Conservation (phyloP, 2,113 vertebrate species). For the Chloroceryle aenea region DNA sequence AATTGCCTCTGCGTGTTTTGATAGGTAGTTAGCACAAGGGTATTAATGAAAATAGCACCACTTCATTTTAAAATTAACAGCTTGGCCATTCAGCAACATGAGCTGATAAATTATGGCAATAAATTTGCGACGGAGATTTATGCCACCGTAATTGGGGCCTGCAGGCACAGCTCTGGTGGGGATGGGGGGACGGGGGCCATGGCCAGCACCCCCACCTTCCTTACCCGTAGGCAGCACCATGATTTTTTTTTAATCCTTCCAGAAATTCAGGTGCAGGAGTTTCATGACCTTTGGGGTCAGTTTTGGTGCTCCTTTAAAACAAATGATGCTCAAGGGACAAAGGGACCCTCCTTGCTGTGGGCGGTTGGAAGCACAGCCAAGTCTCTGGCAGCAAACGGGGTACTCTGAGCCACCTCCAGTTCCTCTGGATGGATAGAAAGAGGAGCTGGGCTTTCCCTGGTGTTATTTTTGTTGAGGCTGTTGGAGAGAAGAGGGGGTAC, state of each 20-base stretch:
- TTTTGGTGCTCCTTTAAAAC: not conserved
- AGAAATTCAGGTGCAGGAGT: not conserved
- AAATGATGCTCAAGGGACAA: accelerated
- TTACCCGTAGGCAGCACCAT: not conserved
- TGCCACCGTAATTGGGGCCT: not conserved
- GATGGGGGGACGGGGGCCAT: not conserved
- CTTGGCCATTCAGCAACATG: slow-evolving; percentile 74
- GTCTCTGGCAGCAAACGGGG: not conserved
- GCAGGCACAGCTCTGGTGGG: accelerated
- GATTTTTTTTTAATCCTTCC: not conserved
- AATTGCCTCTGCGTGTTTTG: slow-evolving; percentile 77
- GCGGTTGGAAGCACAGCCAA: not conserved
- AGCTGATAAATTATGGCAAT: slow-evolving; percentile 80
- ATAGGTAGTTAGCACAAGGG: slow-evolving; percentile 76
- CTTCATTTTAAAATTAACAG: slow-evolving; percentile 82
- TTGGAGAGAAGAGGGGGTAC: not conserved
- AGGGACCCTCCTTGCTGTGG: not conserved
- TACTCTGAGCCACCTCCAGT: not conserved
- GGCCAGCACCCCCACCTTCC: accelerated
- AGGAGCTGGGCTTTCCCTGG: accelerated
- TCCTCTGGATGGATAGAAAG: not conserved
- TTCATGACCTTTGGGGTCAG: not conserved
- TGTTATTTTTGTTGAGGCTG: not conserved
- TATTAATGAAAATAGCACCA: slow-evolving; percentile 82
- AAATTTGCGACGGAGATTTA: slow-evolving; percentile 78